Evolutionary conservation across 2,113 vertebrate species (phyloP).

Genomic region (Oryzias melastigma): DNA sequence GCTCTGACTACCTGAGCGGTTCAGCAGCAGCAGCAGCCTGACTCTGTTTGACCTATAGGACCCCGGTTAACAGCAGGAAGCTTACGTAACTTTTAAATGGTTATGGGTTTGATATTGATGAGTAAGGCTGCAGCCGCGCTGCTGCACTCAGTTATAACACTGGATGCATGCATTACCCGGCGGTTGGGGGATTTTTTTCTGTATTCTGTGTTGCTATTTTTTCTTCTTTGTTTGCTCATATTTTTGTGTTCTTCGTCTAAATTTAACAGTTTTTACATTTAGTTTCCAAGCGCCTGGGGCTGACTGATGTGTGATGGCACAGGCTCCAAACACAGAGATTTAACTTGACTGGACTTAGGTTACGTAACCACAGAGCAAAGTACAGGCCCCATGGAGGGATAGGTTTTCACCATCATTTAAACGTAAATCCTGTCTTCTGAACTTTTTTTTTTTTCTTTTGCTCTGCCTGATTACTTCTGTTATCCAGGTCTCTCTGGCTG

Average conservation of each 20-base stretch:
- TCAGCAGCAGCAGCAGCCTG: slow-evolving; percentile 11
- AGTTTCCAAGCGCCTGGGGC: slow-evolving; percentile 13
- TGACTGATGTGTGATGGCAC: slow-evolving; percentile 40
- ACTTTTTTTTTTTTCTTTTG: slow-evolving; percentile 8
- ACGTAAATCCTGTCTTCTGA: slow-evolving; percentile 18
- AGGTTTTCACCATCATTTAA: slow-evolving; percentile 20
- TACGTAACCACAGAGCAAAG: slow-evolving; percentile 43
- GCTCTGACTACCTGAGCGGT: slow-evolving; percentile 7
- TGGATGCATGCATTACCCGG: slow-evolving; percentile 16
- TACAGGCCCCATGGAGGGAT: slow-evolving; percentile 23
- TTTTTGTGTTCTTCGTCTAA: slow-evolving; percentile 4
- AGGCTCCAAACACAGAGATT: slow-evolving; percentile 43
- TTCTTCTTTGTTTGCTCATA: not conserved
- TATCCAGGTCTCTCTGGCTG: slow-evolving; percentile 20
- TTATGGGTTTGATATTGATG: slow-evolving; percentile 39
- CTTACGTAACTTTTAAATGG: slow-evolving; percentile 56
- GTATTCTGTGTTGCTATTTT: not conserved
- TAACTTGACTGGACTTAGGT: slow-evolving; percentile 56
- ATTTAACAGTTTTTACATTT: slow-evolving; percentile 11
- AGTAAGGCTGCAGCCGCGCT: slow-evolving; percentile 13
- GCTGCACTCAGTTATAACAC: slow-evolving; percentile 21
- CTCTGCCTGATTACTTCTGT: slow-evolving; percentile 24
- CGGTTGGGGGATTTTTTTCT: not conserved
- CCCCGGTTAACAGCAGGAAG: slow-evolving; percentile 11
- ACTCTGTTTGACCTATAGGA: slow-evolving; percentile 14